A percentile compares a stretch with the other conserved stretches of the same genome.
Evolutionary conservation across 2,797 vertebrate genomes (phyloP).

Genomic region (Anguilla obscura): DNA sequence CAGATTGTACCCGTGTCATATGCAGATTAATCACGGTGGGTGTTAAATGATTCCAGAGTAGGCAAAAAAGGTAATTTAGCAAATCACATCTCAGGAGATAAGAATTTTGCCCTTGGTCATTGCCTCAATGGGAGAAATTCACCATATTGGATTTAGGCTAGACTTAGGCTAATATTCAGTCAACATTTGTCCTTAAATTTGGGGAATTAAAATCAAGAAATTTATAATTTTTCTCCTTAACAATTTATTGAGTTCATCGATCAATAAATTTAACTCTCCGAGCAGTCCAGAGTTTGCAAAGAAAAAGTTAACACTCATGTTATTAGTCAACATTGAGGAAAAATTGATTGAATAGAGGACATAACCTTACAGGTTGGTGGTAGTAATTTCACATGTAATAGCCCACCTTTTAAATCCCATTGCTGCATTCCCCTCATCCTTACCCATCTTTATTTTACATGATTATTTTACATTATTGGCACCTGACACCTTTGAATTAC

Average conservation of each 20-base stretch:
- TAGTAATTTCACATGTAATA: background rate
- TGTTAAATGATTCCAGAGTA: background rate
- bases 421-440: background rate
- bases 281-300: background rate
- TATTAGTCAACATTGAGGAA: background rate
- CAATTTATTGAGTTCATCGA: background rate
- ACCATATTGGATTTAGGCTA: background rate
- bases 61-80: background rate
- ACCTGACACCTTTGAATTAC: background rate
- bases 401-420: conserved; percentile 5
- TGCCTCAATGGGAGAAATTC: background rate
- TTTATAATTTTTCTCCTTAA: background rate
- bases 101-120: background rate
- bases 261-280: background rate
- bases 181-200: background rate
- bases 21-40: background rate
- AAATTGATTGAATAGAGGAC: background rate
- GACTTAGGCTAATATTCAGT: background rate
- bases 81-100: background rate
- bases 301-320: background rate
- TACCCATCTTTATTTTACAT: background rate
- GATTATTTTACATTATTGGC: background rate
- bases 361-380: background rate
- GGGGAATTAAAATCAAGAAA: background rate
- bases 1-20: background rate